phyloP scores from a whole-genome alignment of 2,797 vertebrate species.

The Florisuga fusca region DNA sequence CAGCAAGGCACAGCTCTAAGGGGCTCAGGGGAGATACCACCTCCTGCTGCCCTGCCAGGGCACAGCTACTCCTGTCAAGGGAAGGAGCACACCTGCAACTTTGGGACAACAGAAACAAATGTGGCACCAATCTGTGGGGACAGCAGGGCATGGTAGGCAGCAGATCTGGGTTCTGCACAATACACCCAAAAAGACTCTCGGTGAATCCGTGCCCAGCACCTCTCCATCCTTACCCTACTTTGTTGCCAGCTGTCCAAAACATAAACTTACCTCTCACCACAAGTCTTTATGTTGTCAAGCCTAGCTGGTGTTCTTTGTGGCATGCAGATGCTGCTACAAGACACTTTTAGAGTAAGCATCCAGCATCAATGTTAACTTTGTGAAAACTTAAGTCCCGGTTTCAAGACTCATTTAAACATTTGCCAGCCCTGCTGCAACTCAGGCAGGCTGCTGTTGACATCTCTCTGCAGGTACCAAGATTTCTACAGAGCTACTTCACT shows the following conservation, averaged over 20 bases:
- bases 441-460: neutral
- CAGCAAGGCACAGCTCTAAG: neutral
- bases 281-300: neutral
- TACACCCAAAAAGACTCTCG: neutral
- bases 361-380: neutral
- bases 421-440: neutral
- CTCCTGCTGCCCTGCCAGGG: neutral
- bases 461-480: neutral
- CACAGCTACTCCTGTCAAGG: neutral
- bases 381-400: neutral
- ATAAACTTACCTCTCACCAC: neutral
- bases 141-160: neutral
- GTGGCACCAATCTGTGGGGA: neutral
- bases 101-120: neutral
- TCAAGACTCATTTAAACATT: neutral
- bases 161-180: neutral
- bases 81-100: accelerated
- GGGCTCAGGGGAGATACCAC: neutral
- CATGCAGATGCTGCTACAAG: neutral
- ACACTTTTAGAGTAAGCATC: neutral
- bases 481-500: neutral
- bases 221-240: neutral
- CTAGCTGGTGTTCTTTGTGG: neutral
- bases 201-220: neutral
- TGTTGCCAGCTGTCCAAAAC: neutral